Evolutionary conservation across 2,888 invertebrate genomes (phyloP).

Genomic region (Lasioglossum vierecki): DNA sequence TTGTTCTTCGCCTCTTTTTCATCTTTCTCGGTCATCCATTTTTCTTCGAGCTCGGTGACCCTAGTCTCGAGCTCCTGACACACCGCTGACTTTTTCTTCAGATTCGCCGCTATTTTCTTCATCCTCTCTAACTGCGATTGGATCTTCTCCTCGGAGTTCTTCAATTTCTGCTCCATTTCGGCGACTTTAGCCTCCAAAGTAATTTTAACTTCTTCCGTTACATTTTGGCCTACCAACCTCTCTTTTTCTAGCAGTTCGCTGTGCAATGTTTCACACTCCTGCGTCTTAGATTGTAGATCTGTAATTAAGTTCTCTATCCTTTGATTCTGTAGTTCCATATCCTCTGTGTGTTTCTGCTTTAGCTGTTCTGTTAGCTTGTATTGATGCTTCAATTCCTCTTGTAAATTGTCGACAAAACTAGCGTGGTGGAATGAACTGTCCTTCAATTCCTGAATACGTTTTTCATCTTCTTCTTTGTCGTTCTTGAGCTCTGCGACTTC

Average conservation of each 20-base stretch:
- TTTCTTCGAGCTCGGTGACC: slow-evolving; percentile 72
- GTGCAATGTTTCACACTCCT: slow-evolving; percentile 80
- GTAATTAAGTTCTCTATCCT: slow-evolving; percentile 83
- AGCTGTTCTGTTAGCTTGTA: slow-evolving; percentile 85
- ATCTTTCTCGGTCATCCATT: slow-evolving; percentile 74
- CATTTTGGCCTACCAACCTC: slow-evolving; percentile 76
- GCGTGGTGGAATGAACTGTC: slow-evolving; percentile 68
- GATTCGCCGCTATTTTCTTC: slow-evolving; percentile 90
- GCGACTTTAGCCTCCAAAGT: slow-evolving; percentile 80
- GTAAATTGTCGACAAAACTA: slow-evolving; percentile 70
- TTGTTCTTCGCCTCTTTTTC: slow-evolving; percentile 77
- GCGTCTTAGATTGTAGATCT: slow-evolving; percentile 83
- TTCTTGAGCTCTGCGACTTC: slow-evolving; percentile 77
- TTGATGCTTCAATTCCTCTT: slow-evolving; percentile 79
- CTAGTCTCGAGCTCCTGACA: slow-evolving; percentile 88
- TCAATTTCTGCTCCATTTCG: slow-evolving; percentile 82
- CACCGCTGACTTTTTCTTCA: slow-evolving; percentile 89
- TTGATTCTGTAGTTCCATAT: slow-evolving; percentile 81
- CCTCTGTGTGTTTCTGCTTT: slow-evolving; percentile 81
- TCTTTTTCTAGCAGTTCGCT: slow-evolving; percentile 83
- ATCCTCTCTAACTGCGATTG: slow-evolving; percentile 90
- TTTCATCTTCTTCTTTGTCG: slow-evolving; percentile 64
- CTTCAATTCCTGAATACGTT: slow-evolving; percentile 66
- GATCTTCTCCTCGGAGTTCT: slow-evolving; percentile 86
- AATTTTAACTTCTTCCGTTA: slow-evolving; percentile 78